phyloP scores from a whole-genome alignment of 2,113 vertebrate species.

The Nesoenas mayeri region DNA sequence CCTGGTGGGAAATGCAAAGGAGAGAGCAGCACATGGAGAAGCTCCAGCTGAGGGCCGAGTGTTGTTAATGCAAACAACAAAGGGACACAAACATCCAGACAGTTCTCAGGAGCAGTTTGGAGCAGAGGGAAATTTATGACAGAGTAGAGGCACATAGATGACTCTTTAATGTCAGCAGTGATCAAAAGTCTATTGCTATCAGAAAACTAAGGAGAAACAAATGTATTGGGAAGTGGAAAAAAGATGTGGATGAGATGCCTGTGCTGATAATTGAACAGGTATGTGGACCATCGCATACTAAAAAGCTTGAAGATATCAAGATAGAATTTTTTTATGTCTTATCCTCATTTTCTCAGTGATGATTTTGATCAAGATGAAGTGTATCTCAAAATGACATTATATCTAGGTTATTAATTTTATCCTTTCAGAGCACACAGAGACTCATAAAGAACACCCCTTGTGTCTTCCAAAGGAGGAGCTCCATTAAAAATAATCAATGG shows the following conservation, averaged over 20 bases:
- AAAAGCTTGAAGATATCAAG: not conserved
- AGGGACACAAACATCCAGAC: not conserved
- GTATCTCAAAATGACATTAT: not conserved
- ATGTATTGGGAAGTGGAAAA: not conserved
- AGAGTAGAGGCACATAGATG: not conserved
- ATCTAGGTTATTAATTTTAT: not conserved
- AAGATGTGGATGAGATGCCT: not conserved
- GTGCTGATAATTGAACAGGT: not conserved
- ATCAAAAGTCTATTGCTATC: not conserved
- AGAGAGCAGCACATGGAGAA: accelerated
- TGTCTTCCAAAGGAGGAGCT: not conserved
- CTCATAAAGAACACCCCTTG: not conserved
- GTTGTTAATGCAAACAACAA: not conserved
- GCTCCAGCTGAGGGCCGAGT: not conserved
- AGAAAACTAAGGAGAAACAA: not conserved
- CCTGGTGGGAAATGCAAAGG: not conserved
- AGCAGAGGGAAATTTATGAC: not conserved
- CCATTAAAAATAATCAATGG: not conserved
- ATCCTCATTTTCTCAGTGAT: not conserved
- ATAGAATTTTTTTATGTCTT: not conserved
- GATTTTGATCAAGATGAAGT: not conserved
- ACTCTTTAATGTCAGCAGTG: not conserved
- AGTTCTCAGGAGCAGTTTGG: not conserved
- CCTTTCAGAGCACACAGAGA: not conserved
- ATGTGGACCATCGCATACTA: too few relatives aligned